Evolutionary conservation across 2,888 invertebrate genomes (phyloP).

Genomic region (Lottia gigantea): DNA sequence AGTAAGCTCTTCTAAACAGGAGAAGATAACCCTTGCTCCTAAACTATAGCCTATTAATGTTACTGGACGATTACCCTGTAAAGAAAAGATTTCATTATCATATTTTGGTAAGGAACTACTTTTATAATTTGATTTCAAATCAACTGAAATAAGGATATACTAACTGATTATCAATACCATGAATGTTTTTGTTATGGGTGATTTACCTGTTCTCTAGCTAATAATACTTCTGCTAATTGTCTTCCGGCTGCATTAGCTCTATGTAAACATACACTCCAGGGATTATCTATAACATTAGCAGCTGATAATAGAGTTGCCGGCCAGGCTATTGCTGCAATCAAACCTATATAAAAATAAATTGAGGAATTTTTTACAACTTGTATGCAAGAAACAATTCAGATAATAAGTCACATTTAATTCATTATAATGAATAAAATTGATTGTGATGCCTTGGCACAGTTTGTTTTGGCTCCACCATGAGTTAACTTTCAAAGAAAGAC

Average conservation of each 20-base stretch:
- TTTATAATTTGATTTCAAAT: no score
- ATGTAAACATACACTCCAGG: conserved; percentile 77
- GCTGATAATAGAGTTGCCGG: conserved; percentile 74
- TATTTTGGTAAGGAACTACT: neutral
- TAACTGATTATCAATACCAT: no score
- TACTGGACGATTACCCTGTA: conserved; percentile 74
- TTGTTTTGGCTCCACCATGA: no score
- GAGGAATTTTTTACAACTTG: neutral
- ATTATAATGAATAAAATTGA: neutral
- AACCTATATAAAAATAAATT: conserved; percentile 65
- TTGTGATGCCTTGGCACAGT: no score
- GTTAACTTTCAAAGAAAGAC: no score
- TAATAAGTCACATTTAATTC: neutral
- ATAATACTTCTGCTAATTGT: conserved; percentile 76
- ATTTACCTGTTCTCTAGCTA: conserved; percentile 72
- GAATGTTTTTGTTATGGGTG: no score
- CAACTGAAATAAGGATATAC: no score
- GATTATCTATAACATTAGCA: conserved; percentile 73
- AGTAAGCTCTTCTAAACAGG: conserved; percentile 73
- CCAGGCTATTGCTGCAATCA: conserved; percentile 77
- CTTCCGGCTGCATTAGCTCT: conserved; percentile 75
- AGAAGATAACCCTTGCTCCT: conserved; percentile 78
- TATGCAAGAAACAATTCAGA: neutral
- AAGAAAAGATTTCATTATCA: conserved; percentile 11
- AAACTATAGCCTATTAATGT: conserved; percentile 77